phyloP scores from a whole-genome alignment of 2,888 invertebrate genomes.

The Bruchidius siliquastri region DNA sequence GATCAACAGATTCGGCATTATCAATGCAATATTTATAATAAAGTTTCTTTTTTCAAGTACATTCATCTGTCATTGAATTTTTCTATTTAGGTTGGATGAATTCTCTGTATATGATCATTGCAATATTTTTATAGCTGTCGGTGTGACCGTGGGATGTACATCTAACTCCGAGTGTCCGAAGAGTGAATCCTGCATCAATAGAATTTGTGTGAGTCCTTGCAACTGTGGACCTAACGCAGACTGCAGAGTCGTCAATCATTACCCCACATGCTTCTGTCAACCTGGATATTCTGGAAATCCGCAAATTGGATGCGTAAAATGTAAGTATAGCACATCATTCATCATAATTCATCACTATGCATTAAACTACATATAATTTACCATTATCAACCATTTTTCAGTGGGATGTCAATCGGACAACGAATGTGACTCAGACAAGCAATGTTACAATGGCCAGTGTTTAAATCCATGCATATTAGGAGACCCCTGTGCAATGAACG shows the following conservation, averaged over 20 bases:
- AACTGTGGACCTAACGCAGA: constrained; percentile 80
- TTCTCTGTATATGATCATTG: too few relatives aligned
- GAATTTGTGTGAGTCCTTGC: constrained; percentile 76
- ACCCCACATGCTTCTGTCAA: constrained; percentile 79
- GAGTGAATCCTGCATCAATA: constrained; percentile 79
- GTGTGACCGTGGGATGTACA: constrained; percentile 66
- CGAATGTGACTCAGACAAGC: constrained; percentile 75
- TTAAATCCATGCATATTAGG: constrained; percentile 74
- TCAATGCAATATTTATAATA: too few relatives aligned
- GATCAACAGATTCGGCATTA: too few relatives aligned
- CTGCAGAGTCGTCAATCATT: constrained; percentile 77
- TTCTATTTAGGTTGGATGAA: too few relatives aligned
- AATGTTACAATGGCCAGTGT: constrained; percentile 79
- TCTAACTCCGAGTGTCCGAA: constrained; percentile 76
- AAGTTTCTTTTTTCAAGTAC: too few relatives aligned
- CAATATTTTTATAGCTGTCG: constrained; percentile 49
- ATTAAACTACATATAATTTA: too few relatives aligned
- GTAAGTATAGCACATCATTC: constrained; percentile 43
- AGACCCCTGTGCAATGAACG: constrained; percentile 79
- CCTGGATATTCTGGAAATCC: constrained; percentile 83
- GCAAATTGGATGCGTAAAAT: constrained; percentile 72
- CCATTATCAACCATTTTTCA: constrained; percentile 42
- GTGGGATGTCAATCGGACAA: constrained; percentile 79
- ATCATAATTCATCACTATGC: background rate
- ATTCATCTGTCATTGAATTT: too few relatives aligned